phyloP scores from a whole-genome alignment of 2,113 vertebrate genomes.

The Merops nubicus region DNA sequence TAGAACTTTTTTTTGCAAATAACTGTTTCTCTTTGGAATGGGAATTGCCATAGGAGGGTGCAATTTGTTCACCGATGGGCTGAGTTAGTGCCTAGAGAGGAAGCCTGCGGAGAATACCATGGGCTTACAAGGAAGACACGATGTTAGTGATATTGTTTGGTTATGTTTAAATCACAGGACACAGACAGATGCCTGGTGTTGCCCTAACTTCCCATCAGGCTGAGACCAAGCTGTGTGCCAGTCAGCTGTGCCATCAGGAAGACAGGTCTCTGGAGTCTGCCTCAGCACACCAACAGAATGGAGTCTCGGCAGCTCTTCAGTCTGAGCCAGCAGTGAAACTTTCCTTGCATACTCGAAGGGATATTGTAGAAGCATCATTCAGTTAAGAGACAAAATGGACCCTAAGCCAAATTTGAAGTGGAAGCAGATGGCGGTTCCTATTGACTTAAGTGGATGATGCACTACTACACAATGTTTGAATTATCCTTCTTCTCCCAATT shows the following conservation, averaged over 20 bases:
- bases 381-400: constrained; percentile 34
- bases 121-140: no score
- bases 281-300: rapidly evolving
- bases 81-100: not conserved
- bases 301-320: not conserved
- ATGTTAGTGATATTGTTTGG: rapidly evolving
- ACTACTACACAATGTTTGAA: constrained; percentile 30
- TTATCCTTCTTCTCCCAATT: constrained; percentile 46
- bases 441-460: constrained; percentile 60
- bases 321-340: not conserved
- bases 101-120: not conserved
- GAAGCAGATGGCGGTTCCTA: constrained; percentile 65
- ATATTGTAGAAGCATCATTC: constrained; percentile 10
- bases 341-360: not conserved
- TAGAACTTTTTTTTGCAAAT: not conserved
- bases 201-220: not conserved
- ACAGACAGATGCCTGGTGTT: not conserved
- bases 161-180: not conserved
- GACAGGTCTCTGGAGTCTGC: not conserved
- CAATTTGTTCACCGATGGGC: not conserved
- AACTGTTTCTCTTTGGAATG: not conserved
- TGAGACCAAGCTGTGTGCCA: not conserved
- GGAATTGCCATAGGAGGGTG: not conserved
- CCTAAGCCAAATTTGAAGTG: constrained; percentile 53
- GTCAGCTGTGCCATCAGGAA: not conserved